Base-by-base conservation (phyloP, 2,797 vertebrate genomes). In the Pseudopleuronectes americanus region DNA sequence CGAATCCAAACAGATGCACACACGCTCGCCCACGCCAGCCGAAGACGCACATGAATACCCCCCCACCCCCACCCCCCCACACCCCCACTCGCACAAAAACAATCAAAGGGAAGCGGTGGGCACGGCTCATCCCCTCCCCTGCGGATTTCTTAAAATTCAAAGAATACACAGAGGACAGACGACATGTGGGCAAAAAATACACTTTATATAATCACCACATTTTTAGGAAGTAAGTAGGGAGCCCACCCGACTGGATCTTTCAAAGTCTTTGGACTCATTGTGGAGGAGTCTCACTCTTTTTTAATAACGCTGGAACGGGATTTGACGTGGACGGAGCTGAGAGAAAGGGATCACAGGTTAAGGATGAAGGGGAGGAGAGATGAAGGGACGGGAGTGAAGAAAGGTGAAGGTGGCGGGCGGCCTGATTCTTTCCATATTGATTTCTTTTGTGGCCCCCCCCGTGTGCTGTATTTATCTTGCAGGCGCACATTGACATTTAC, bases 61-160 rank as follows among this genome's bases (percentile, higher is more conserved):
- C 47, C 6, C 10, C 12, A 28, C 71, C 24, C 24, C 23, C 23
- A 1, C 23, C 23, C 23, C 23, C 23, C 23, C 23, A 3, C 23
- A 3, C 23, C 28, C 76, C 38, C 73, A 58, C 4, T 12, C 61
- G 19, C 28, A 22, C 57, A 63, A 41, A 28, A 13, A 52, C 61
- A 79, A 82, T 85, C 77, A 85, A 87, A 87, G 71, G 14, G 54
- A 56, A 45, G 28, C 45, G 24, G 69, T 81, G 77, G 78, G 82
- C 64, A 72, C 31, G 16, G 72, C 53, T 90, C 31, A 55, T 61
- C 66, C 80, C 71, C 66, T 81, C 71, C 69, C 61, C 66, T 70
- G 84, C 77, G 82, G 68, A 67, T 80, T 82, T 79, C 60, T 85
- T 87, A 76, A 62, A 76, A 74, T 81, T 85, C 60, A 68, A 70